Conservation (phyloP, 2,113 vertebrate genomes). For the Daubentonia madagascariensis region DNA sequence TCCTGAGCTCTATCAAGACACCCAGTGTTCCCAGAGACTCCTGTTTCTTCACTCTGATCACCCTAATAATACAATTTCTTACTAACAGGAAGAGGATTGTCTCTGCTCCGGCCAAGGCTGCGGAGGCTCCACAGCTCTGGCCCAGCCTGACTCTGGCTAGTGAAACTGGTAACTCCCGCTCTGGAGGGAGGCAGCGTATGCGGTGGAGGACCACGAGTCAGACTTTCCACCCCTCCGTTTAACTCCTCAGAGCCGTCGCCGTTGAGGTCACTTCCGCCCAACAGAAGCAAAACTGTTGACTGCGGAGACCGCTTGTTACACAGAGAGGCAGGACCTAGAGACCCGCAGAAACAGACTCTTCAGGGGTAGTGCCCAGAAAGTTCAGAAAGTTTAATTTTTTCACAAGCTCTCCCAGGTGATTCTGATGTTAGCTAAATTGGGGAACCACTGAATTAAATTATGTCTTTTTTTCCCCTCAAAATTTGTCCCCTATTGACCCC, state of each 20-base stretch:
- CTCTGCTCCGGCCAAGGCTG: neutral
- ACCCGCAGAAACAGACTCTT: fast-evolving
- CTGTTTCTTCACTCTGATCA: neutral
- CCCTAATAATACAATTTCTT: too few species aligned
- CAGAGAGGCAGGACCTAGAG: fast-evolving
- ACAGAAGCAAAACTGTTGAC: neutral
- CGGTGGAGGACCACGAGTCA: fast-evolving
- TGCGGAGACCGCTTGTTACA: fast-evolving
- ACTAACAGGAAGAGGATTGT: neutral
- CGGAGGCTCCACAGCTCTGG: neutral
- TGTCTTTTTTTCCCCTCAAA: too few species aligned
- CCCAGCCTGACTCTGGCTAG: too few species aligned
- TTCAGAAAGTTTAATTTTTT: neutral
- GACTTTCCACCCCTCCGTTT: too few species aligned
- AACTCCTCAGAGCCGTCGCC: too few species aligned
- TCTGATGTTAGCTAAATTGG: neutral
- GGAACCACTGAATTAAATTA: neutral
- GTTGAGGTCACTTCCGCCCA: neutral
- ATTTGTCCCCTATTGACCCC: fast-evolving
- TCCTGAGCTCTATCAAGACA: neutral
- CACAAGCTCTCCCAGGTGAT: fast-evolving
- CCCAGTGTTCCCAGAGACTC: neutral
- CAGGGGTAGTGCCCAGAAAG: neutral
- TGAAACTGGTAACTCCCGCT: too few species aligned
- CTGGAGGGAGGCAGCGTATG: fast-evolving